Percentiles rank a stretch among this genome's conserved stretches.
Conservation (phyloP, 2,888 invertebrate genomes). For the Drosophila tanythrix region DNA sequence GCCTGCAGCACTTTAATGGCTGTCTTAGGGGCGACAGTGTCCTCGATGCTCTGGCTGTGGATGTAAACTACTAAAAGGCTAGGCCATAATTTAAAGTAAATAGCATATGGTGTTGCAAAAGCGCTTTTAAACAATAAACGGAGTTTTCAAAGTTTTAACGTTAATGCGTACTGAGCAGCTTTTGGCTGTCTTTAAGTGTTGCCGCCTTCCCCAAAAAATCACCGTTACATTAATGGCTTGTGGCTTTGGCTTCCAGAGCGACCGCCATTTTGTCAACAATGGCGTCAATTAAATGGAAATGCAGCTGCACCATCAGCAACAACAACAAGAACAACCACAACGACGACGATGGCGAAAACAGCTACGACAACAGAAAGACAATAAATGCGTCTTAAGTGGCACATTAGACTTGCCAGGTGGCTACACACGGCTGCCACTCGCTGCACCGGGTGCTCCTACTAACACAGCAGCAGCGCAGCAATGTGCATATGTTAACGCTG, state of each 20-base stretch:
- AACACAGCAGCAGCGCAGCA: not conserved
- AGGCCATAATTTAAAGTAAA: conserved; percentile 20
- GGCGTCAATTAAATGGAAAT: conserved; percentile 79
- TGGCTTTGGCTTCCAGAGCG: conserved; percentile 38
- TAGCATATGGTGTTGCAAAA: conserved; percentile 4
- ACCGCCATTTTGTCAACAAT: conserved; percentile 79
- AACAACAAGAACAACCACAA: conserved; percentile 26
- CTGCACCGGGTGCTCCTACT: conserved; percentile 45
- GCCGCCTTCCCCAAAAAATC: conserved; percentile 1
- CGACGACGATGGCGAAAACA: conserved; percentile 25
- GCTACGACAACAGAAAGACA: conserved; percentile 58
- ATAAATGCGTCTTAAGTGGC: conserved; percentile 79
- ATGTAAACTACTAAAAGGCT: conserved; percentile 35
- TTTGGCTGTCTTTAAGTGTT: conserved; percentile 15
- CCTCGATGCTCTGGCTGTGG: conserved; percentile 79
- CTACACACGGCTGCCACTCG: conserved; percentile 33
- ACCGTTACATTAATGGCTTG: conserved; percentile 61
- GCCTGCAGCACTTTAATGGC: conserved; percentile 86
- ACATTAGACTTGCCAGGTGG: conserved; percentile 71
- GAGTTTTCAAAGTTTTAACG: conserved; percentile 31
- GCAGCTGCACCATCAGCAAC: conserved; percentile 53
- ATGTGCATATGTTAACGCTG: not conserved
- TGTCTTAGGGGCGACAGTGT: conserved; percentile 88
- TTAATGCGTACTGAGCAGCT: conserved; percentile 42
- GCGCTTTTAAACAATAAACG: not conserved